Evolutionary conservation across 1,140 invertebrate genomes (phyloP).

Genomic region (Temnothorax longispinosus): DNA sequence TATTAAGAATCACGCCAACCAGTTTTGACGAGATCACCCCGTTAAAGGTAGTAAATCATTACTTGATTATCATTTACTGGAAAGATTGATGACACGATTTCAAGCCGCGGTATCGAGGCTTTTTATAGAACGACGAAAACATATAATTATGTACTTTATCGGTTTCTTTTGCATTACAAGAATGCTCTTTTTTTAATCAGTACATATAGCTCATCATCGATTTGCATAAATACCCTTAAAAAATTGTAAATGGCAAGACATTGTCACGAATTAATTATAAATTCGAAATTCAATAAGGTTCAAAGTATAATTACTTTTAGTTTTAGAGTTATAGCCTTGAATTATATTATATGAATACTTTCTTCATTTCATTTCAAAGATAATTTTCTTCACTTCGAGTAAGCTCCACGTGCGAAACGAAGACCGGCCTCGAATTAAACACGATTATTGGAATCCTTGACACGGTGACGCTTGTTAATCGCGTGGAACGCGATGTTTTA

Average conservation of each 20-base stretch:
- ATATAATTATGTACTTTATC: background rate
- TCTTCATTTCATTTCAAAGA: background rate
- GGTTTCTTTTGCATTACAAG: background rate
- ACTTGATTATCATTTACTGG: constrained; percentile 18
- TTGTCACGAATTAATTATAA: background rate
- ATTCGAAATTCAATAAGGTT: background rate
- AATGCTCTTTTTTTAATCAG: background rate
- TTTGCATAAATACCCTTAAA: background rate
- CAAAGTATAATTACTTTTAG: background rate
- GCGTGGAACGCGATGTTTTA: constrained; percentile 29
- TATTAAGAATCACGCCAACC: background rate
- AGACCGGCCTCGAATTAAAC: constrained; percentile 69
- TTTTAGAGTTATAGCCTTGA: background rate
- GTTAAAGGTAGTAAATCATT: constrained; percentile 29
- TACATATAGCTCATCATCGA: background rate
- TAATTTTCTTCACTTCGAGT: constrained; percentile 2
- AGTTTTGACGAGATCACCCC: background rate
- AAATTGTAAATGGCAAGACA: background rate
- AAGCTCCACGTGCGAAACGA: constrained; percentile 48
- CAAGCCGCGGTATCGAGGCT: background rate
- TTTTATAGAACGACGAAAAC: background rate
- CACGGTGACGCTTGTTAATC: constrained; percentile 14
- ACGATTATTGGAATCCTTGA: constrained; percentile 44
- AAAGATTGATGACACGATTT: constrained; percentile 28
- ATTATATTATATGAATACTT: background rate